Base-by-base conservation (phyloP, 2,113 vertebrate species). In the Macroglossus sobrinus region DNA sequence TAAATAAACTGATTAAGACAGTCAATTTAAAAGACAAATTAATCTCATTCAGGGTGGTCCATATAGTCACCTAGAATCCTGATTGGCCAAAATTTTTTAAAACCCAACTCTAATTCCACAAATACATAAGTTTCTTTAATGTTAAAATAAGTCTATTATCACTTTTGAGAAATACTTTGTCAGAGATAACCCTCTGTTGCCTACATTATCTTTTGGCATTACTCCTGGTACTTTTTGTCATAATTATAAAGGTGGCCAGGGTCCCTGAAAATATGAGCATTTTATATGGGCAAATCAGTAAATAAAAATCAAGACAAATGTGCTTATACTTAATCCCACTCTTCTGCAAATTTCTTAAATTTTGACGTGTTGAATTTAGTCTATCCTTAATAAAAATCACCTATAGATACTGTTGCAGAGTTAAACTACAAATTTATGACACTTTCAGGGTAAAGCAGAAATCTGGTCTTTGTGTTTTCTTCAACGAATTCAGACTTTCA, bases 381-480 rank as follows among this genome's bases (percentile, higher is more conserved):
- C n/a, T 95, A 68, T 68, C 38, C 30, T 92, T 92, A 85, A 84
- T 95, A 94, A 50, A 96, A 97, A 97, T 89, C 18, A 91, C 74
- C 91, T 95, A 89, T 16, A 95, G 79, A 84, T 90, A 96, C 47
- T 92, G 95, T 21, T 96, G 98, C 45, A 69, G 97, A 96, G 79
- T 97, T 97, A 95, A 78, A 97, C 95, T 98, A 97, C 80, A 97
- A 74, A 91, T n/a, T 30, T 63, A 92, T 97, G 98, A 98, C 97
- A 97, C 85, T 97, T 98, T 90, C 30, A 89, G 97, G 84, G 66
- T 69, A 97, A 95, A 94, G 95, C 86, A 93, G 94, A 96, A 57
- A 98, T 93, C 47, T 47, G 81, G 80, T 15, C 40, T 95, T 22
- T 16, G 50, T 16, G 50, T 50, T 33, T 53, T 74, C 8, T 5